phyloP scores from a whole-genome alignment of 2,113 vertebrate species.

The Aspiorhynchus laticeps region DNA sequence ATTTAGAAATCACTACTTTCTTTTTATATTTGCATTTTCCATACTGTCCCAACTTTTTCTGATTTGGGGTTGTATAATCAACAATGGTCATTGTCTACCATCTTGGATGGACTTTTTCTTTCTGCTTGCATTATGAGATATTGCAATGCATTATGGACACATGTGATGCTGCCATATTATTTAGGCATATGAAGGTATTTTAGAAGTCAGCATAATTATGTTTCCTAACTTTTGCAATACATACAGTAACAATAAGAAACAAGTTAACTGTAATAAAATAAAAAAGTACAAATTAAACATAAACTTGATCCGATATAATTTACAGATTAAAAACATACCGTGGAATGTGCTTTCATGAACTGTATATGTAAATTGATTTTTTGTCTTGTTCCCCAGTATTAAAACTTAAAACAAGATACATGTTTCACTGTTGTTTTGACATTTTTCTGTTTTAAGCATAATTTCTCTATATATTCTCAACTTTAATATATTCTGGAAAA shows the following conservation, averaged over 20 bases:
- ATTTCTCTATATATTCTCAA: not conserved
- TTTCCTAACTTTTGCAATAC: not conserved
- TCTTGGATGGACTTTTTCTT: not conserved
- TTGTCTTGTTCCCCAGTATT: not conserved
- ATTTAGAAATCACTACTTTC: no score
- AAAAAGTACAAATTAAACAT: not conserved
- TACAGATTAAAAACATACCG: not conserved
- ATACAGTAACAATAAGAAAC: not conserved
- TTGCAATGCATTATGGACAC: no score
- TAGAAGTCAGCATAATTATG: not conserved
- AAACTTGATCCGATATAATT: not conserved
- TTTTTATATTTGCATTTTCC: no score
- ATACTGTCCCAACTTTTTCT: no score
- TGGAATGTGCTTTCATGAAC: not conserved
- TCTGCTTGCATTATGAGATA: not conserved
- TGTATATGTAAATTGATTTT: not conserved
- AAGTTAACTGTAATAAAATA: not conserved
- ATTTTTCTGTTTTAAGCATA: not conserved
- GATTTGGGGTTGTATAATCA: no score
- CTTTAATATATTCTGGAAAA: not conserved
- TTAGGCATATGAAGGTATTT: not conserved
- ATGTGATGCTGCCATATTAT: no score
- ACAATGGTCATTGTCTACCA: not conserved
- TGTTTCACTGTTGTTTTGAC: not conserved
- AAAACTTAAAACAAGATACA: not conserved